phyloP scores from a whole-genome alignment of 2,113 vertebrate species.

The Platycercus adscitus region DNA sequence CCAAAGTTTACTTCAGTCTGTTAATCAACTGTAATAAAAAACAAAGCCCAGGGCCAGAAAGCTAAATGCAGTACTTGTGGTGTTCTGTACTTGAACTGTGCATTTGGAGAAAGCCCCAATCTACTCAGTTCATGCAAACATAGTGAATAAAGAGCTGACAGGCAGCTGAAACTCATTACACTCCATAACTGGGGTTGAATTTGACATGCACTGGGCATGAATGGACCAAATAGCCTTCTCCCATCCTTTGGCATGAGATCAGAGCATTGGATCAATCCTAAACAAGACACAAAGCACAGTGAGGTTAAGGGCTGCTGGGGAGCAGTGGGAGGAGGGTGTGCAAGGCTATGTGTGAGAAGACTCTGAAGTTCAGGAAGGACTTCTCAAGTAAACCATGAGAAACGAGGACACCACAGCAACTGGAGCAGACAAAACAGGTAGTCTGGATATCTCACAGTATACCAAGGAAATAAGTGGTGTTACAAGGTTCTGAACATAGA shows the following conservation, averaged over 20 bases:
- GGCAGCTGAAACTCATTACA: not conserved
- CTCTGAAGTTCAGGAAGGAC: not conserved
- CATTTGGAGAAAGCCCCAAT: not conserved
- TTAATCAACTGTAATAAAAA: not conserved
- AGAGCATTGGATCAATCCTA: not conserved
- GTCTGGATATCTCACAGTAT: not conserved
- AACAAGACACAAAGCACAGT: not conserved
- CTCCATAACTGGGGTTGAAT: not conserved
- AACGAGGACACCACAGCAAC: not conserved
- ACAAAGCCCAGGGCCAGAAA: not conserved
- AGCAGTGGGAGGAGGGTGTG: not conserved
- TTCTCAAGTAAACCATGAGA: not conserved
- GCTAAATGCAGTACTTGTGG: not conserved
- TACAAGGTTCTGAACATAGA: not conserved
- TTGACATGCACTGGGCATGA: not conserved
- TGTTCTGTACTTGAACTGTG: not conserved
- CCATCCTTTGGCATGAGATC: accelerated
- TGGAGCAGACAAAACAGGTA: not conserved
- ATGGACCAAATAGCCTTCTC: not conserved
- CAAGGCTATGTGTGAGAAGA: not conserved
- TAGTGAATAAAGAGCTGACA: not conserved
- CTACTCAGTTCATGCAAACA: not conserved
- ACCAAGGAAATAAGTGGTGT: not conserved
- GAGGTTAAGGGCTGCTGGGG: not conserved
- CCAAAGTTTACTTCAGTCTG: not conserved